Percentiles rank a stretch among this genome's conserved stretches.
These are phyloP conservation scores for Halocynthia aurantium DNA, from an alignment of 23 tunicate species.

Conservation along the genomic window DNA sequence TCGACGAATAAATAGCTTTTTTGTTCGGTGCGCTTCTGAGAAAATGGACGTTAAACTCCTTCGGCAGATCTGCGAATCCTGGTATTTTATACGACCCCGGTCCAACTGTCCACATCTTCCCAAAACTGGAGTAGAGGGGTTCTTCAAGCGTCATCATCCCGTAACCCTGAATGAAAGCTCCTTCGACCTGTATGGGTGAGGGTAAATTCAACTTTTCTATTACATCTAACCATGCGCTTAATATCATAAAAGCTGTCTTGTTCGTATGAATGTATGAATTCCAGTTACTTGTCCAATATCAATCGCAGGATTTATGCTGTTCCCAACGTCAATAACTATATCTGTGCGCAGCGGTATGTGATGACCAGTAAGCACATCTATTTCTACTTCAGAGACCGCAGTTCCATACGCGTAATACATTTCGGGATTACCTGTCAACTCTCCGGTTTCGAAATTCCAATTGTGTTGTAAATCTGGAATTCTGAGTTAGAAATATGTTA, in stretches of 20 bases:
- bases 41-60: conserved; percentile 73
- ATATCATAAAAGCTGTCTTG: not conserved
- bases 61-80: conserved; percentile 78
- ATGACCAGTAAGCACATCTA: conserved; percentile 93
- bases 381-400: conserved; percentile 69
- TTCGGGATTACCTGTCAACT: conserved; percentile 25
- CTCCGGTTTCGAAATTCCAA: conserved; percentile 64
- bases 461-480: not conserved
- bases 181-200: conserved; percentile 58
- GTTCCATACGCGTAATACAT: conserved; percentile 58
- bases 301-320: conserved; percentile 76
- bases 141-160: conserved; percentile 85
- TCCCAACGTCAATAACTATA: conserved; percentile 86
- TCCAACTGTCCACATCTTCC: conserved; percentile 63
- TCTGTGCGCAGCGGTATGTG: conserved; percentile 63
- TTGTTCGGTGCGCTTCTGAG: conserved; percentile 42
- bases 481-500: not conserved
- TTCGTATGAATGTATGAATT: not conserved
- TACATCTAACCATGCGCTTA: not conserved
- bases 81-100: conserved; percentile 96
- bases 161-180: conserved; percentile 83
- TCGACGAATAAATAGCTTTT: conserved; percentile 56
- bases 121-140: conserved; percentile 47
- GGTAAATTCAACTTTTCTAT: not conserved
- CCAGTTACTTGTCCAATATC: conserved; percentile 81